A percentile compares a stretch with the other conserved stretches of the same genome.
Evolutionary conservation across 2,797 vertebrate species (phyloP).

Genomic region (Phrynocephalus forsythii): DNA sequence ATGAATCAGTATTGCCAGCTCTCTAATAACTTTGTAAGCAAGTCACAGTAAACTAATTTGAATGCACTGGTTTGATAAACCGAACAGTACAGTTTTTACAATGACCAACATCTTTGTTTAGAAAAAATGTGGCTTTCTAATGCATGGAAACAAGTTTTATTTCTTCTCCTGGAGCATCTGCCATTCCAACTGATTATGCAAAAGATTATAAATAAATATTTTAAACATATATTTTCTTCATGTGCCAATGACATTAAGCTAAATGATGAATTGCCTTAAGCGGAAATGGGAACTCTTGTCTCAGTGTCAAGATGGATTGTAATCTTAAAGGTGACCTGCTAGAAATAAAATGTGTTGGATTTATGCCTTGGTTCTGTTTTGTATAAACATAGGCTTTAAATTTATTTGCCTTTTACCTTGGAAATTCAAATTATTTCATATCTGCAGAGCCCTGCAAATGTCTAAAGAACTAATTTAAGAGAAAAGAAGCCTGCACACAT

Average conservation of each 20-base stretch:
- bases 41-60: constrained; percentile 14
- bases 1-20: not conserved
- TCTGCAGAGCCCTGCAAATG: not conserved
- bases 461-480: constrained; percentile 29
- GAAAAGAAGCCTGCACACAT: not conserved
- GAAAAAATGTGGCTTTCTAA: constrained; percentile 43
- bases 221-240: constrained; percentile 45
- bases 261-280: constrained; percentile 57
- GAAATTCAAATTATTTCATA: constrained; percentile 1
- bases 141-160: constrained; percentile 23
- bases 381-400: constrained; percentile 19
- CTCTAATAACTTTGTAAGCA: constrained; percentile 15
- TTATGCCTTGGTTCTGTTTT: constrained; percentile 37
- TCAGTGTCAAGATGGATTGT: constrained; percentile 54
- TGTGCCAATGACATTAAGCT: constrained; percentile 33
- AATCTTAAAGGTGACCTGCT: constrained; percentile 56
- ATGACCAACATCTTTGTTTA: constrained; percentile 37
- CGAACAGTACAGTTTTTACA: constrained; percentile 16
- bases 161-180: constrained; percentile 21
- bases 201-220: constrained; percentile 40
- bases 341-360: constrained; percentile 52
- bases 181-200: constrained; percentile 44
- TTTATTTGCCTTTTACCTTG: constrained; percentile 35
- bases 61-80: constrained; percentile 12
- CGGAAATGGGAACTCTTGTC: constrained; percentile 51